A percentile compares a stretch with the other conserved stretches of the same genome.
phyloP scores from a whole-genome alignment of 2,797 vertebrate species.

The Leptodactylus fallax region DNA sequence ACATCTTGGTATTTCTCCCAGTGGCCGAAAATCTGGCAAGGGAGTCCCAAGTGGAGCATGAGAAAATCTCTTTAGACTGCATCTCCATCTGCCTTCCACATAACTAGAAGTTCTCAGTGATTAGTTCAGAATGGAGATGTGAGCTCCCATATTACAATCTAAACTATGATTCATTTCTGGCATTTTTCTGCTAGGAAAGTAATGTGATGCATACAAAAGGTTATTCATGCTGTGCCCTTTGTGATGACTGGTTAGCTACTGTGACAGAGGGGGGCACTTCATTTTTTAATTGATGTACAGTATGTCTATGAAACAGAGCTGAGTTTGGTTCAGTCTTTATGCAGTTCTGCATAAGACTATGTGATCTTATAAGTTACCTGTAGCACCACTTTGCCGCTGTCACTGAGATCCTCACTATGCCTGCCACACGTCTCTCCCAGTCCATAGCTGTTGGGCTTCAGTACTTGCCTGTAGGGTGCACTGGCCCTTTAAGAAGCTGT shows the following conservation, averaged over 20 bases:
- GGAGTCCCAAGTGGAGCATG: constrained; percentile 54
- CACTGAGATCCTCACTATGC: too few species aligned
- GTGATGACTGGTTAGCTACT: constrained; percentile 2
- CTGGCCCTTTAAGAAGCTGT: too few species aligned
- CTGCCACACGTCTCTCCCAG: too few species aligned
- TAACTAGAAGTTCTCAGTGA: constrained; percentile 57
- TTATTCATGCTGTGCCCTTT: constrained; percentile 35
- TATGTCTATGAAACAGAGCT: not conserved
- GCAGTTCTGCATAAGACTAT: too few species aligned
- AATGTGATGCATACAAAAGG: constrained; percentile 44
- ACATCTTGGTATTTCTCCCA: constrained; percentile 59
- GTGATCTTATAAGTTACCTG: too few species aligned
- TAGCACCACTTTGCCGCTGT: too few species aligned
- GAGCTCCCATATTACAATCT: constrained; percentile 40
- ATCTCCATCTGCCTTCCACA: constrained; percentile 49
- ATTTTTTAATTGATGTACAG: not conserved
- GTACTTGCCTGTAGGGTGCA: too few species aligned
- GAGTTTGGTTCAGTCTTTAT: not conserved
- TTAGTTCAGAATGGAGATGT: constrained; percentile 41
- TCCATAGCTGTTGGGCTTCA: too few species aligned
- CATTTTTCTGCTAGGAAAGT: constrained; percentile 57
- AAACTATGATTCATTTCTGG: constrained; percentile 47
- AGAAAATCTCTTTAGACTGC: constrained; percentile 55
- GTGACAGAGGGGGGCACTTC: not conserved
- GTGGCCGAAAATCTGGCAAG: constrained; percentile 50